These are phyloP conservation scores for Harpalus rubripes DNA, from an alignment of 2,888 invertebrate genomes.

Conservation along the genomic window DNA sequence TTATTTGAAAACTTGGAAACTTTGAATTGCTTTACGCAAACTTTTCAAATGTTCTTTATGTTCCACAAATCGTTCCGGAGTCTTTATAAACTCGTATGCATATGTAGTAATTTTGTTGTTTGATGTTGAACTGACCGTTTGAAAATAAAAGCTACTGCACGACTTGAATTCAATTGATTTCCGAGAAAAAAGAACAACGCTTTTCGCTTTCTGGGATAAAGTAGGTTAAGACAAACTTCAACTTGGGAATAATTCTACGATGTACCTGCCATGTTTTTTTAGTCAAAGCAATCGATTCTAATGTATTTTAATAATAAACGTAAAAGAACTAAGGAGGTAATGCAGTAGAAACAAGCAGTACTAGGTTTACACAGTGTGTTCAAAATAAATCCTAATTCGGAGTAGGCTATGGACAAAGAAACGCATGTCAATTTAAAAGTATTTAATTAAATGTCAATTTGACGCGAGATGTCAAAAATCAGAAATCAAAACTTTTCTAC, in stretches of 20 bases:
- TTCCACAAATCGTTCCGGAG: not conserved
- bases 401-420: too few relatives aligned
- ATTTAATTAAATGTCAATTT: too few relatives aligned
- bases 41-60: slow-evolving; percentile 9
- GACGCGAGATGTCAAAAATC: too few relatives aligned
- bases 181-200: not conserved
- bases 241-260: not conserved
- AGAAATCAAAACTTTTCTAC: too few relatives aligned
- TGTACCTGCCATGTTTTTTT: not conserved
- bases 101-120: not conserved
- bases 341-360: too few relatives aligned
- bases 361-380: too few relatives aligned
- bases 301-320: not conserved
- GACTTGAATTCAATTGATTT: not conserved
- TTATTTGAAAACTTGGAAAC: slow-evolving; percentile 12
- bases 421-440: too few relatives aligned
- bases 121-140: not conserved
- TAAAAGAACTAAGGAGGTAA: not conserved
- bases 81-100: slow-evolving; percentile 14
- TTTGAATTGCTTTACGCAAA: slow-evolving; percentile 14
- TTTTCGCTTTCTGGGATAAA: not conserved
- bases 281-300: not conserved
- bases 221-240: not conserved
- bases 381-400: too few relatives aligned
- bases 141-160: not conserved